phyloP scores from a whole-genome alignment of 53 echinoderm and acorn worm species.

The Temnopleurus reevesii region DNA sequence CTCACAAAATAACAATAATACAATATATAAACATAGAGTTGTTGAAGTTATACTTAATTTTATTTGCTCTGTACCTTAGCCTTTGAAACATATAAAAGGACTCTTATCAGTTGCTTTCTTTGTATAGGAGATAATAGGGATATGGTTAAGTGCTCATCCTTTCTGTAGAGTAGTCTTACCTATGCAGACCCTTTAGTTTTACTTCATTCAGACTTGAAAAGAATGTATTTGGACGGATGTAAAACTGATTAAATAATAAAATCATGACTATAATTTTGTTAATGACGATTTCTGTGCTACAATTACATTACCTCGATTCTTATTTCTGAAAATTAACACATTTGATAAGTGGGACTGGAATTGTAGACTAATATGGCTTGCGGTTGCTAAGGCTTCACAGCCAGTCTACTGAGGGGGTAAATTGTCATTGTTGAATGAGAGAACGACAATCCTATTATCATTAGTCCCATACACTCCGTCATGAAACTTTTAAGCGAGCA shows the following conservation, averaged over 20 bases:
- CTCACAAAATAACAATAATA: no score
- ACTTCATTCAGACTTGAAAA: not conserved
- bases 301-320: no score
- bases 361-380: conserved; percentile 1
- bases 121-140: conserved; percentile 5
- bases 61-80: not conserved
- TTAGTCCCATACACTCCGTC: no score
- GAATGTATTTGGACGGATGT: no score
- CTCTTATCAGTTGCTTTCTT: not conserved
- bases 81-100: not conserved
- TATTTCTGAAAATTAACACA: no score
- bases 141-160: conserved; percentile 15
- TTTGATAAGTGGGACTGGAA: not conserved
- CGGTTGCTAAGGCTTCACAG: conserved; percentile 20
- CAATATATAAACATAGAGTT: no score
- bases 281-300: no score
- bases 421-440: not conserved
- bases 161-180: not conserved
- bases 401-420: not conserved
- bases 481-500: no score
- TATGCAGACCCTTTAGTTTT: not conserved
- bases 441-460: not conserved
- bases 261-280: not conserved
- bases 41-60: not conserved
- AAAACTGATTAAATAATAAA: not conserved